Conservation (phyloP, 2,113 vertebrate genomes). For the Ancistrus triradiatus region DNA sequence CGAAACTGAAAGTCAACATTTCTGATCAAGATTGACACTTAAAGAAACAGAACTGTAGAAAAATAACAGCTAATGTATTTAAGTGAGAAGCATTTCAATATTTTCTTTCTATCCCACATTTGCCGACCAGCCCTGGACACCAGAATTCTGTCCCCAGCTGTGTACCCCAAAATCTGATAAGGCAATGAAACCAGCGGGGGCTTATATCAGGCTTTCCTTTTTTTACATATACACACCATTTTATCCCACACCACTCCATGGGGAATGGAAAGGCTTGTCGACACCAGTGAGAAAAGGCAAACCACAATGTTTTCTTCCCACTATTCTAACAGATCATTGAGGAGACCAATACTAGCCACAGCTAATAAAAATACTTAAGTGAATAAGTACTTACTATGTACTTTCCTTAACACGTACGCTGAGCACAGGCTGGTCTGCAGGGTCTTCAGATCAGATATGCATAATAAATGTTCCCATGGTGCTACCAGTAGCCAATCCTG, state of each 20-base stretch:
- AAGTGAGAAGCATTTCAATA: slow-evolving; percentile 48
- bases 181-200: slow-evolving; percentile 21
- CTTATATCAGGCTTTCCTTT: slow-evolving; percentile 18
- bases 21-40: slow-evolving; percentile 58
- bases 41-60: slow-evolving; percentile 46
- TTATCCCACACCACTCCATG: background rate
- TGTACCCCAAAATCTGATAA: slow-evolving; percentile 38
- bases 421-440: background rate
- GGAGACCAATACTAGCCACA: background rate
- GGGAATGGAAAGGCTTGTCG: background rate
- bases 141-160: slow-evolving; percentile 48
- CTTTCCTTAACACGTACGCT: background rate
- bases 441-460: slow-evolving; percentile 12
- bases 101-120: slow-evolving; percentile 51
- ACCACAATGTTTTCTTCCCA: background rate
- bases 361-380: background rate
- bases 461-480: slow-evolving; percentile 14
- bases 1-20: slow-evolving; percentile 56
- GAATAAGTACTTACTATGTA: background rate
- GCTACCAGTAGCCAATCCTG: slow-evolving; percentile 11
- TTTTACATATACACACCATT: background rate
- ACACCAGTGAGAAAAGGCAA: slow-evolving; percentile 1
- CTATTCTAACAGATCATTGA: background rate
- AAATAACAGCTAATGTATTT: slow-evolving; percentile 59
- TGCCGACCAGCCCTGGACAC: slow-evolving; percentile 48